Percentiles rank a stretch among this genome's conserved stretches.
Conservation (phyloP, 2,113 vertebrate species). For the Falco punctatus region DNA sequence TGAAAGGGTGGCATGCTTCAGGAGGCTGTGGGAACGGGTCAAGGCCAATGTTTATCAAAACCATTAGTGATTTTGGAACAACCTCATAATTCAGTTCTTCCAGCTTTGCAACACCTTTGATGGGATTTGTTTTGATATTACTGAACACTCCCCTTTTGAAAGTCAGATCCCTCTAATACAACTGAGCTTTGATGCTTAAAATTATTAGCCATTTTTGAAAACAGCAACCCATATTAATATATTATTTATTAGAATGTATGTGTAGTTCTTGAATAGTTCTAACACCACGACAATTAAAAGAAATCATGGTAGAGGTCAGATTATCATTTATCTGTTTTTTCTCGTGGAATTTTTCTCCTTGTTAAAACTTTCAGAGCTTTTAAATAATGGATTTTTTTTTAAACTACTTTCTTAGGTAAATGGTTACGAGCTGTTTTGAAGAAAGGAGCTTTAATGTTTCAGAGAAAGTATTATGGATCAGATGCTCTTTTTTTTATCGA, state of each 20-base stretch:
- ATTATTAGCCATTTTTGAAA: background rate
- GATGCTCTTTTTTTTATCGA: background rate
- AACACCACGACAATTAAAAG: background rate
- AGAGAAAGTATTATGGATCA: background rate
- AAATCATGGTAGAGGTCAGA: background rate
- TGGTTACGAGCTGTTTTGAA: background rate
- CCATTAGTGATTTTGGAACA: background rate
- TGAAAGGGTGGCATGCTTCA: background rate
- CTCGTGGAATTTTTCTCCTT: background rate
- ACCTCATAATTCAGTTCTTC: background rate
- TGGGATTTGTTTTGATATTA: background rate
- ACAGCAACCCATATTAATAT: background rate
- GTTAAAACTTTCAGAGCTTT: background rate
- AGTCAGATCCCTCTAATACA: background rate
- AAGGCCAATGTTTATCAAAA: background rate
- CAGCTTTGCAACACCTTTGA: rapidly evolving
- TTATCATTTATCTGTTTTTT: background rate
- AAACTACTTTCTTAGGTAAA: background rate
- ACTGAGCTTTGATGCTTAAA: background rate
- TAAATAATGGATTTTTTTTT: background rate
- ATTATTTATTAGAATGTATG: background rate
- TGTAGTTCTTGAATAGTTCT: background rate
- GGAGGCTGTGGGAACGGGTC: background rate
- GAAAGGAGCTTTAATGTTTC: background rate
- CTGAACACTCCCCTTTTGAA: background rate